Base-by-base conservation (phyloP, 2,888 invertebrate genomes). In the Fissipunctia ypsillon region DNA sequence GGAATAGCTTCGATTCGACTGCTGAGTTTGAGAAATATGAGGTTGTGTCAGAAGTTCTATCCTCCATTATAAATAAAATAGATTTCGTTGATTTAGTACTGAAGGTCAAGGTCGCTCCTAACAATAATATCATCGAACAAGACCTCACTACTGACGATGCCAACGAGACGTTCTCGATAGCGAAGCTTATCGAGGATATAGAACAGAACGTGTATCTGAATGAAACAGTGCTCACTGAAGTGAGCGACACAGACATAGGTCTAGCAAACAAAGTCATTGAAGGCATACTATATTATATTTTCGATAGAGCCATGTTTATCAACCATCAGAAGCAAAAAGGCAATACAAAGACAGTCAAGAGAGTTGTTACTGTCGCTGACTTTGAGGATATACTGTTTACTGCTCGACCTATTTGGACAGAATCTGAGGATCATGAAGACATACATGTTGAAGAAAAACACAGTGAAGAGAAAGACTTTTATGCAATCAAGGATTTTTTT, bases 11-110 rank as follows among this genome's bases (percentile, higher is more conserved):
- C 25, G 92, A 96, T 90, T 95, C 96, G 0, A 95, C 94, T 2
- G 91, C 83, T 7, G 96, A 96, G 84, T 96, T 96, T 77, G 96
- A 96, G 78, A 95, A 94, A 84, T 90, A 93, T 50, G 96, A 96
- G 90, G 76, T 88, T 0, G 90, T 95, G 12, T 84, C 93, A 0
- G 95, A 96, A 65, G 80, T 96, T 9, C 75, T 96, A 14, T 83
- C 88, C 3, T 54, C 79, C 19, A 84, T 96, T 48, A 76, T 95
- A 1, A 91, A 90, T 61, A 91, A 83, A 79, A 90, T 95, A 54
- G 89, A 93, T 69, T 84, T 85, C 73, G 82, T 64, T 43, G 73
- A 80, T 19, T 61, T 72, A 3, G 50, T 66, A 59, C 35, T 75
- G n/a, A 43, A 45, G 6, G 35, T 75, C 4, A 57, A 70, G 50